phyloP scores from a whole-genome alignment of 2,888 invertebrate genomes.

The Chrysolina americana region DNA sequence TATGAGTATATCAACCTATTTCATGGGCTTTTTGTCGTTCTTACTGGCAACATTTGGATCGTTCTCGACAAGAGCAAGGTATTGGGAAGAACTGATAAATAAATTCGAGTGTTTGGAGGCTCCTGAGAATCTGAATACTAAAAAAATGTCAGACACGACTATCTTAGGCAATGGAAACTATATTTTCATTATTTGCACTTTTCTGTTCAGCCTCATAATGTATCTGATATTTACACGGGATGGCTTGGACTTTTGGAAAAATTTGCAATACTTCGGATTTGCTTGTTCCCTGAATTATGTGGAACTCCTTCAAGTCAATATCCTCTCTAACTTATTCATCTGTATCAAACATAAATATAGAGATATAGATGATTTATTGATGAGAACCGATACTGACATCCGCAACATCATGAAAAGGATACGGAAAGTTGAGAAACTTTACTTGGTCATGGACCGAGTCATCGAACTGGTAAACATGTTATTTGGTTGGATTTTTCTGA shows the following conservation, averaged over 20 bases:
- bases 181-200: background rate
- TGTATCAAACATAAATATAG: conserved; percentile 9
- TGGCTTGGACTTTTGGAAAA: background rate
- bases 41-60: background rate
- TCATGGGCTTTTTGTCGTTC: background rate
- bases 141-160: background rate
- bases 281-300: background rate
- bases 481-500: conserved; percentile 16
- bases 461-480: conserved; percentile 5
- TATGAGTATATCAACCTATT: background rate
- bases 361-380: conserved; percentile 4
- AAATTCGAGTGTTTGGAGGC: background rate
- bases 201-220: background rate
- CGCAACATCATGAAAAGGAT: background rate
- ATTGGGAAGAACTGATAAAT: background rate
- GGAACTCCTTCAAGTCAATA: background rate
- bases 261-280: background rate
- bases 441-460: background rate
- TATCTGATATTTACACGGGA: background rate
- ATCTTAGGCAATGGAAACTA: background rate
- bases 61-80: background rate
- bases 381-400: background rate
- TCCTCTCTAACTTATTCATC: background rate
- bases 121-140: conserved; percentile 4
- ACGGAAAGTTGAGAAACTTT: conserved; percentile 15